Evolutionary conservation across 2,888 invertebrate genomes (phyloP), one percentile per base, ranked within the genome.

Genomic region (Agrotis clavis): DNA sequence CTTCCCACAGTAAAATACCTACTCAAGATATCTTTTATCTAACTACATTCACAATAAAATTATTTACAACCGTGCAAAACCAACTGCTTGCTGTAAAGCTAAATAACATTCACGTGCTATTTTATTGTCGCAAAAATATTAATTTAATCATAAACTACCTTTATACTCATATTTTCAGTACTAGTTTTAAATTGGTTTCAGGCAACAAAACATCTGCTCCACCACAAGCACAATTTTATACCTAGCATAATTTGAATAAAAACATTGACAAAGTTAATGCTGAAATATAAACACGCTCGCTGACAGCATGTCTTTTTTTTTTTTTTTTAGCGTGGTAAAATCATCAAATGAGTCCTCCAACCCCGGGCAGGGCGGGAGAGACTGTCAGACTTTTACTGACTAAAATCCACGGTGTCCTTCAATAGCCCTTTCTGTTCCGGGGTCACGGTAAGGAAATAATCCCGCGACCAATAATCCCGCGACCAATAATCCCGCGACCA

Each of bases 231-330:
- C 50, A 50, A 11, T 0, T 1, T 21, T 19, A 25, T 45, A 21
- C 19, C 59, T 57, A 25, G 54, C 60, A 51, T 72, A n/a, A 45
- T 7, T 51, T 16, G 18, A n/a, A 11, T 13, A 71, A n/a, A 53
- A 5, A 9, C 19, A 71, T 50, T 3, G 1, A 4, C 16, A 74
- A 48, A 72, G 30, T 19, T 2, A 76, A 35, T 57, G 19, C 51
- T 67, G 21, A 45, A 21, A 19, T 53, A 53, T 54, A 18, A 61
- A 41, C 45, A 74, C 19, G 50, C 13, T 41, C 11, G 41, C 41
- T 11, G 7, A 35, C 1, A 35, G 7, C 6, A 5, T 30, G 35
- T 35, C 35, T 35, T 35, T 35, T 1, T 0, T 7, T 35, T n/a
- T n/a, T n/a, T n/a, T n/a, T n/a, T n/a, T n/a, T n/a, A n/a, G n/a